Base-by-base conservation (phyloP, 1,140 invertebrate species). In the Nasonia giraulti region DNA sequence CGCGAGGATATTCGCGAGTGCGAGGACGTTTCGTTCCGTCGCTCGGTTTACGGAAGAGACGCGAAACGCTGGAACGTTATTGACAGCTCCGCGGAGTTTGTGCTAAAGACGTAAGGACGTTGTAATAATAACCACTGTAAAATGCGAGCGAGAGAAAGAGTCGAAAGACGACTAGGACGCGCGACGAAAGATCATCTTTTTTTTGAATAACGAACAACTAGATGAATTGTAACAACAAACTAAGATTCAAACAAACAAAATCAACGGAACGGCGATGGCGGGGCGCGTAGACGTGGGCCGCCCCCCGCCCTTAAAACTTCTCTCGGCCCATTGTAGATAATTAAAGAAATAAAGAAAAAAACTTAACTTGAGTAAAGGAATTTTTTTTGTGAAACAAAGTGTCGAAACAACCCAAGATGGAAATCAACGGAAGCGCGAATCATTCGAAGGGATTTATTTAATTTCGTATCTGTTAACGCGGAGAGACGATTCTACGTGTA, bases 291-390 rank as follows among this genome's bases (percentile, higher is more conserved):
- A 92, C 91, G 83, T 93, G 92, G 92, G 92, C 92, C 91, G 91
- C 92, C 91, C 92, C 92, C 90, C 90, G 90, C 92, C 91, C 90
- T 91, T 90, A 91, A 85, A 82, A 78, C 44, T 71, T 68, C 62
- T 86, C 89, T 92, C 92, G 92, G 92, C 92, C 92, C 92, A 89
- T 93, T 93, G 92, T 93, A 93, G 92, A 93, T 93, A 93, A 92
- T 91, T 92, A 90, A 88, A 88, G 85, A 90, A 85, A 86, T 69
- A 83, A 84, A 47, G 20, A 80, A 83, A 86, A 27, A 80, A 84
- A 75, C 37, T 79, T 44, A 75, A 76, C n/a, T 83, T 71, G 79
- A 78, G 40, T 31, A 83, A 85, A 82, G 73, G 33, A 80, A 80
- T 73, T 81, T 47, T 85, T 84, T 79, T 80, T 68, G 23, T 20